Evolutionary conservation across 2,888 invertebrate genomes (phyloP), one percentile per base, ranked within the genome.

Genomic region (Globia sparganii): DNA sequence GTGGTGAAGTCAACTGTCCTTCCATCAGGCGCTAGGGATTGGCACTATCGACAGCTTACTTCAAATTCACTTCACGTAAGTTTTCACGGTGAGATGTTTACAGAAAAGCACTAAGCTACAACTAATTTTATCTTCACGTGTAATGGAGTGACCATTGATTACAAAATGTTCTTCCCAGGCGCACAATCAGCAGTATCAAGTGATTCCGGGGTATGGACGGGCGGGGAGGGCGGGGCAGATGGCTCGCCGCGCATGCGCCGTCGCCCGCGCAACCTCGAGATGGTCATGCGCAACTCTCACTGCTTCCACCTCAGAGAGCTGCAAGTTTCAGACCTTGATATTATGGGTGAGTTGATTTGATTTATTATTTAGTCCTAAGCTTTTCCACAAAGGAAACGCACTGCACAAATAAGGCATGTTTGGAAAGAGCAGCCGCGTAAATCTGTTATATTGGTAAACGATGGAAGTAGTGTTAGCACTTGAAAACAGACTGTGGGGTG

Each of bases 231-330:
- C 4, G 53, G 53, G 49, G 90, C 92, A 5, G 96, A 95, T 6
- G 89, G 92, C n/a, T 96, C 96, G 0, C 96, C 96, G 11, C 92
- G 91, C 79, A 90, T 94, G 67, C 94, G 95, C 31, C 94, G 97
- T 13, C 97, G 98, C 80, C 97, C 98, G 0, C 96, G 98, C 70
- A 98, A 98, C 91, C 94, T 98, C 62, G 97, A 98, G 93, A 97
- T 98, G 97, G 97, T 98, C 56, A 97, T 98, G 94, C 97, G 97
- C 61, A 98, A 97, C 66, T 96, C 98, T 0, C 98, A 98, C 90
- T 98, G 97, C 86, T 98, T 98, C 93, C 98, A 98, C 86, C 97
- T 98, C 4, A 95, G 97, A 46, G 98, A 98, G 90, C 94, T 98
- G 69, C 96, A 96, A 83, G 94, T 94, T 78, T 92, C 93, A 34